Percentiles rank a stretch among this genome's conserved stretches.
phyloP scores from a whole-genome alignment of 1,140 invertebrate genomes.

The Euglossa dilemma region DNA sequence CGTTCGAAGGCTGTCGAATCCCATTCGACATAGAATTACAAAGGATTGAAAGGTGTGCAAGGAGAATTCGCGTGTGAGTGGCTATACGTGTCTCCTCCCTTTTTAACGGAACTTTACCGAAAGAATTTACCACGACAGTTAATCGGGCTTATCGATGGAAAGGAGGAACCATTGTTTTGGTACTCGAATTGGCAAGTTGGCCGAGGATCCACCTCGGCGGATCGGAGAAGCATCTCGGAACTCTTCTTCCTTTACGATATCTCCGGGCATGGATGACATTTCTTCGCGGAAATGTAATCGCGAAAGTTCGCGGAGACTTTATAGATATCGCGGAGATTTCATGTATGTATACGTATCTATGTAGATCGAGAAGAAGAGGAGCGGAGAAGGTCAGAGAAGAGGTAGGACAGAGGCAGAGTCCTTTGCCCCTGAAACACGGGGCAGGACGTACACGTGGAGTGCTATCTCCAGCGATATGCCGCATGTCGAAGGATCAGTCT shows the following conservation, averaged over 20 bases:
- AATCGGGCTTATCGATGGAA: neutral
- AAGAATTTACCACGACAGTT: too few species aligned
- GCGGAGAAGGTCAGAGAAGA: neutral
- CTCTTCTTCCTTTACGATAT: slow-evolving; percentile 4
- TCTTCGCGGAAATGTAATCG: slow-evolving; percentile 50
- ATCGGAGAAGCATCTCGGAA: neutral
- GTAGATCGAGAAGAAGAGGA: neutral
- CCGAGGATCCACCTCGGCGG: neutral
- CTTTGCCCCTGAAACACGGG: slow-evolving; percentile 45
- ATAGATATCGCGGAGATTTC: slow-evolving; percentile 31
- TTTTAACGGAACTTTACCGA: neutral
- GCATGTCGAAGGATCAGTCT: neutral
- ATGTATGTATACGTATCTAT: neutral
- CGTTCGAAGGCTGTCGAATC: too few species aligned
- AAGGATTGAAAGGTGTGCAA: too few species aligned
- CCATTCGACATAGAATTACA: too few species aligned
- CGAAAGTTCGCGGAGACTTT: slow-evolving; percentile 32
- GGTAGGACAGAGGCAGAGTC: slow-evolving; percentile 38
- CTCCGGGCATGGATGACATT: neutral
- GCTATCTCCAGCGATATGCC: slow-evolving; percentile 25
- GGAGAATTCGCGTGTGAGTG: too few species aligned
- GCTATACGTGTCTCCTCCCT: too few species aligned
- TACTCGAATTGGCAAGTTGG: neutral
- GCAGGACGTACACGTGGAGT: slow-evolving; percentile 42
- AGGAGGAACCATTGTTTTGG: neutral